Conservation (phyloP, 2,888 invertebrate genomes). For the Drosophila kambysellisi region DNA sequence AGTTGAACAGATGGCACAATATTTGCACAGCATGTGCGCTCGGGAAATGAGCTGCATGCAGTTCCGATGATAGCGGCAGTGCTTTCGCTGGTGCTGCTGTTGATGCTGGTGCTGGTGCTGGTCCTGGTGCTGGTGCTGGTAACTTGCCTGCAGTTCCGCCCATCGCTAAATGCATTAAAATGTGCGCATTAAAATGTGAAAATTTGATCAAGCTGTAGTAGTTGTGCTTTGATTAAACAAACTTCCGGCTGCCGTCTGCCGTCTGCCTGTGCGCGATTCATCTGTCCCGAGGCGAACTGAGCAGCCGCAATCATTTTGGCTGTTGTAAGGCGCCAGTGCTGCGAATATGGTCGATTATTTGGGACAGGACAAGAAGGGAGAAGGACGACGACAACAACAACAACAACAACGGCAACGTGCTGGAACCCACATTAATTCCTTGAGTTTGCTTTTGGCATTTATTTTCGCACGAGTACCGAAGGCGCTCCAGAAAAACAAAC, state of each 20-base stretch:
- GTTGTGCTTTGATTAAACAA: conserved; percentile 55
- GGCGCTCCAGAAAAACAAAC: conserved; percentile 39
- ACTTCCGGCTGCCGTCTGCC: conserved; percentile 19
- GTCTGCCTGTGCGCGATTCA: conserved; percentile 14
- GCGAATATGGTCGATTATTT: conserved; percentile 18
- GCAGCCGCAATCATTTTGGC: conserved; percentile 45
- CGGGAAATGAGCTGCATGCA: conserved; percentile 69
- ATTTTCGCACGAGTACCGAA: conserved; percentile 46
- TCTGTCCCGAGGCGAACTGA: conserved; percentile 20
- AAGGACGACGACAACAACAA: not conserved
- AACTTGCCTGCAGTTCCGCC: conserved; percentile 1
- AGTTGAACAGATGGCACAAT: conserved; percentile 47
- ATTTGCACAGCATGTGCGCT: conserved; percentile 63
- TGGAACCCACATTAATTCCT: conserved; percentile 55
- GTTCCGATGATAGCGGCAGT: conserved; percentile 44
- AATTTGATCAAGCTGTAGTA: conserved; percentile 60
- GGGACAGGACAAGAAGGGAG: not conserved
- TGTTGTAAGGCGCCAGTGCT: conserved; percentile 31
- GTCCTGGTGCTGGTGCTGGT: not conserved
- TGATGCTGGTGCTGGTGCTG: not conserved
- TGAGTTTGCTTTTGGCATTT: conserved; percentile 70
- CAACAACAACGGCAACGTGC: conserved; percentile 30
- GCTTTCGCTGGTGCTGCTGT: not conserved
- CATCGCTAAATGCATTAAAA: conserved; percentile 59
- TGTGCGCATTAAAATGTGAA: conserved; percentile 64